A percentile compares a stretch with the other conserved stretches of the same genome.
Conservation (phyloP, 2,888 invertebrate species). For the Cartodere bifasciata region DNA sequence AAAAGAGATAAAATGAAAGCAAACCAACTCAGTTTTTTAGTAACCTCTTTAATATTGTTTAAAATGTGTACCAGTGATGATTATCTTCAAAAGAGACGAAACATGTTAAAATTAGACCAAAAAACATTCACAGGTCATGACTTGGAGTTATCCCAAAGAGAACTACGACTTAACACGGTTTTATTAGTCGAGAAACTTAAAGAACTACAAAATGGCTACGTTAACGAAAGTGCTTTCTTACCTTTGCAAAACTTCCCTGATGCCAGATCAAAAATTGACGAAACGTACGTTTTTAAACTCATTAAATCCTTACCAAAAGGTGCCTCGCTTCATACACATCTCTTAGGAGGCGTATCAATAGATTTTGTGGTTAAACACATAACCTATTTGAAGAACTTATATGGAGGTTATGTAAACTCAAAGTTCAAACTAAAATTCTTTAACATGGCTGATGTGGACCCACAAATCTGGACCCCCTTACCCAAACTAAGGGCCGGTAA, state of each 20-base stretch:
- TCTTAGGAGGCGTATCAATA: constrained; percentile 48
- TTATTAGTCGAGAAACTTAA: constrained; percentile 23
- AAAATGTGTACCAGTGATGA: no score
- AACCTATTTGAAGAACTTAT: constrained; percentile 49
- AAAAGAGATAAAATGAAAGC: no score
- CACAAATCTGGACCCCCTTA: constrained; percentile 38
- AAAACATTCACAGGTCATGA: no score
- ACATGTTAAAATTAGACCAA: no score
- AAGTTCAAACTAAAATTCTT: constrained; percentile 31
- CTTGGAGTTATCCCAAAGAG: no score
- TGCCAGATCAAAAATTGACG: constrained; percentile 43
- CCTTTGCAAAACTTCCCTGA: constrained; percentile 54
- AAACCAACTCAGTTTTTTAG: no score
- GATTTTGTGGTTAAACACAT: constrained; percentile 47
- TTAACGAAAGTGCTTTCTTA: constrained; percentile 36
- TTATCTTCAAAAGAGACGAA: no score
- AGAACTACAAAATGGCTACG: constrained; percentile 24
- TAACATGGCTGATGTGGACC: constrained; percentile 18
- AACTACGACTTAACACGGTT: no score
- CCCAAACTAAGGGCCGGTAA: constrained; percentile 33
- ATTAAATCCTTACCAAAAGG: constrained; percentile 65
- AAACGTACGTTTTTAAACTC: constrained; percentile 52
- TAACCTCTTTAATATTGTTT: no score
- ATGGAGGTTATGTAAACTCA: constrained; percentile 31
- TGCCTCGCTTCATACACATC: constrained; percentile 55